Conservation (phyloP, 2,797 vertebrate genomes). For the Rachycentron canadum region DNA sequence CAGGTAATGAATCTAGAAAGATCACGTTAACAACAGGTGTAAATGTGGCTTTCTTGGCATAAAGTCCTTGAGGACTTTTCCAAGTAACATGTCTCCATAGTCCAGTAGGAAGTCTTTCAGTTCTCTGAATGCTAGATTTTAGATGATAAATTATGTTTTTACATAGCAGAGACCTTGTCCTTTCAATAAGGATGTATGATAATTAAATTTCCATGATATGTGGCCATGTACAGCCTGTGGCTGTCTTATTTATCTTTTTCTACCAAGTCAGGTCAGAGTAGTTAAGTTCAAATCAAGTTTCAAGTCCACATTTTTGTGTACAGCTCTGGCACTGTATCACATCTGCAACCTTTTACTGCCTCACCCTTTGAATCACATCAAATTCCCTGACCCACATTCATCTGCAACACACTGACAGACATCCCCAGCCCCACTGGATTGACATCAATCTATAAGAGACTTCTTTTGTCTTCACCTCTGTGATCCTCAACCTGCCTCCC, state of each 20-base stretch:
- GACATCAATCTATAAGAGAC: slow-evolving; percentile 49
- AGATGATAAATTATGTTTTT: neutral
- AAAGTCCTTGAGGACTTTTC: neutral
- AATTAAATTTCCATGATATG: neutral
- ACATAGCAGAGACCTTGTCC: neutral
- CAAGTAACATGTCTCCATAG: neutral
- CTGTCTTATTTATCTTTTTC: slow-evolving; percentile 9
- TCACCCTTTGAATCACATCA: slow-evolving; percentile 31
- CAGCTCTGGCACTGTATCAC: slow-evolving; percentile 34
- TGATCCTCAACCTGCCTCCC: slow-evolving; percentile 17
- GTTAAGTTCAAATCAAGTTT: neutral
- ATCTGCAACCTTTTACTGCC: slow-evolving; percentile 46
- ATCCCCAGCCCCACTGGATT: slow-evolving; percentile 29
- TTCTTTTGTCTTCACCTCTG: slow-evolving; percentile 40
- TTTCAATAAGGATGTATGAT: neutral
- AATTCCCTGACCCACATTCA: slow-evolving; percentile 57
- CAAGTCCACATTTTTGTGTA: slow-evolving; percentile 4
- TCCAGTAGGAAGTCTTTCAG: neutral
- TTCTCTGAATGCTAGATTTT: neutral
- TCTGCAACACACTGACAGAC: slow-evolving; percentile 51
- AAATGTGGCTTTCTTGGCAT: neutral
- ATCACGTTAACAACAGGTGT: neutral
- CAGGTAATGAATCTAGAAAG: neutral
- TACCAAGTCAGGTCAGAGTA: neutral
- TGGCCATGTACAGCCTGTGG: neutral